Conservation (phyloP, 1,140 invertebrate species). For the Diploscapter pachys region DNA sequence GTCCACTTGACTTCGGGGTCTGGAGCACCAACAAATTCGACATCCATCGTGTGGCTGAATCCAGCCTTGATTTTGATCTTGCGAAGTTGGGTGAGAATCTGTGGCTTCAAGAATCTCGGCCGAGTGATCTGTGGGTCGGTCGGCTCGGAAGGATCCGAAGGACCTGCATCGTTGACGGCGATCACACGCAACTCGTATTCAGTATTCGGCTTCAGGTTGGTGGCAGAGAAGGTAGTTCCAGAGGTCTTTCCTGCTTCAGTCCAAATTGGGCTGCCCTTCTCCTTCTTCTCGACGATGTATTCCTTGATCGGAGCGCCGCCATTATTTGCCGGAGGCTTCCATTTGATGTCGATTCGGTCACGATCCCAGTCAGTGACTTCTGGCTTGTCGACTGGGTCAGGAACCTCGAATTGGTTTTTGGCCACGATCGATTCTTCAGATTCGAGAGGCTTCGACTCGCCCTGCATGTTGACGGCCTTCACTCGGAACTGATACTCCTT, state of each 20-base stretch:
- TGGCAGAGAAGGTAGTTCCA: constrained; percentile 65
- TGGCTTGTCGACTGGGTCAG: constrained; percentile 87
- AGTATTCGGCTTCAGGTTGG: constrained; percentile 82
- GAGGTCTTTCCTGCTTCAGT: constrained; percentile 49
- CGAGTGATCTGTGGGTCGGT: constrained; percentile 78
- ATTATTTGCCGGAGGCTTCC: constrained; percentile 83
- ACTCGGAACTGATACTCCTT: constrained; percentile 98
- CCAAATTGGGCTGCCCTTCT: constrained; percentile 54
- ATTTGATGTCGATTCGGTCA: constrained; percentile 84
- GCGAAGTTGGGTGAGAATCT: constrained; percentile 74
- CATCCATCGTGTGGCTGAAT: constrained; percentile 83
- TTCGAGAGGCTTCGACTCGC: constrained; percentile 91
- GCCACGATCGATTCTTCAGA: constrained; percentile 83
- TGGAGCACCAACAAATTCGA: constrained; percentile 86
- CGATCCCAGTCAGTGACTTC: constrained; percentile 90
- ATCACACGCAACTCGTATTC: constrained; percentile 74
- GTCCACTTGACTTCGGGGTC: constrained; percentile 60
- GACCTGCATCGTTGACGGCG: constrained; percentile 74
- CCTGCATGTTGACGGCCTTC: constrained; percentile 94
- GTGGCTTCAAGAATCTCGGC: constrained; percentile 81
- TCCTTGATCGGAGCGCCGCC: constrained; percentile 82
- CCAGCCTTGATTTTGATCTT: constrained; percentile 68
- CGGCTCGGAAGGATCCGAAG: constrained; percentile 65
- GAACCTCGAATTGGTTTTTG: constrained; percentile 86
- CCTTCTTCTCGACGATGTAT: constrained; percentile 90